Base-by-base conservation (phyloP, 1,140 invertebrate species). In the Tetramorium alpestre region DNA sequence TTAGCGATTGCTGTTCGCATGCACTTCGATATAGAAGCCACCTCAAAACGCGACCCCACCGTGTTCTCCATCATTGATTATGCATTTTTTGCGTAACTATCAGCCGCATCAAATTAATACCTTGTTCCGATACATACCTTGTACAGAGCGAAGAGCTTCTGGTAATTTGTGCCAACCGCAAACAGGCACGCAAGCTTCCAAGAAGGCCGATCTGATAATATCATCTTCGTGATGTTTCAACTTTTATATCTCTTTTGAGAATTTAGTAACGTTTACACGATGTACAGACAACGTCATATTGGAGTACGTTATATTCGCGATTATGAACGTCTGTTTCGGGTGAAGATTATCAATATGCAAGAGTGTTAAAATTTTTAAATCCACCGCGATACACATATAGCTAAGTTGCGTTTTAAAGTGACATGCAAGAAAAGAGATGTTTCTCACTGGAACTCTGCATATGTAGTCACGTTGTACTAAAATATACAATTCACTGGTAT, bases 131-230 rank as follows among this genome's bases (percentile, higher is more conserved):
- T 82, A 82, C 80, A 33, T 75, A 72, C 80, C 41, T 38, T 38
- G 54, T 25, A 70, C 41, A 84, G 73, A 84, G 67, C 67, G 7
- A 84, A 44, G 80, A 84, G 67, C 41, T 60, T 73, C 56, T 60
- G 67, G 33, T 82, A 82, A 82, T 73, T 73, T 56, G 69, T 75
- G 54, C 80, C 80, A 75, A 75, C 80, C 80, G 44, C 80, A 75
- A 84, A 75, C 80, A 84, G 69, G 54, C 80, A 84, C 80, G 80
- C 80, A 44, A 84, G 69, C 80, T 84, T 84, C 80, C 69, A 60
- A 84, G 80, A 84, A 84, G 69, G 3, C 51, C 80, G 54, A 58
- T 41, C 54, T 47, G 80, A 84, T 84, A 75, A 25, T 84, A 84
- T 84, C 80, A 84, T 75, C 69, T 49, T 75, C 80, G 80, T 84